Conservation (phyloP, 2,888 invertebrate genomes). For the Leptopilina drosophilae region DNA sequence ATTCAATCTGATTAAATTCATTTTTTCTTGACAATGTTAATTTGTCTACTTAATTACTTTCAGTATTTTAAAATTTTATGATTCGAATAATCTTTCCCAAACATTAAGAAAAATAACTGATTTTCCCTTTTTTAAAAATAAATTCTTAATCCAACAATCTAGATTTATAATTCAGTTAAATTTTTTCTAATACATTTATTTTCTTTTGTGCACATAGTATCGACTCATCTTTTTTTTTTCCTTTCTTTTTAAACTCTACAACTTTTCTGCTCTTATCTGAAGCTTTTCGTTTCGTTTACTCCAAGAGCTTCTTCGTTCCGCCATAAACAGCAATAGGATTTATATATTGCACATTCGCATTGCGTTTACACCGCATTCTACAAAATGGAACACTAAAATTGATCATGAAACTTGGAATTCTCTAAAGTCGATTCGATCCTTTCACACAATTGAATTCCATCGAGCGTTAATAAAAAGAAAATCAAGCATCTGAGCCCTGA, state of each 20-base stretch:
- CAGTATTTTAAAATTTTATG: too few relatives aligned
- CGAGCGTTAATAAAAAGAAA: constrained; percentile 9
- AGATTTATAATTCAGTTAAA: background rate
- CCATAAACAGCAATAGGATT: constrained; percentile 37
- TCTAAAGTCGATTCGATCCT: constrained; percentile 13
- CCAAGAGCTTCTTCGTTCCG: constrained; percentile 14
- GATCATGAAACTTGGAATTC: constrained; percentile 30
- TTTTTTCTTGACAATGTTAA: too few relatives aligned
- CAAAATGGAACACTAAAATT: constrained; percentile 18
- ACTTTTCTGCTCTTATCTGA: background rate
- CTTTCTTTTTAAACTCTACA: background rate
- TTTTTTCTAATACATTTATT: background rate
- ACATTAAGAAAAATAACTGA: too few relatives aligned
- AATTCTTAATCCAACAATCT: too few relatives aligned
- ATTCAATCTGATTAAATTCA: too few relatives aligned
- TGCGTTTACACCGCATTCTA: constrained; percentile 5
- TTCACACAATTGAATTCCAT: constrained; percentile 15
- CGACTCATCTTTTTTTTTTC: background rate
- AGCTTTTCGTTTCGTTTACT: background rate
- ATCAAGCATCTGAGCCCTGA: constrained; percentile 12
- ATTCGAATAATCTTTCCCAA: too few relatives aligned
- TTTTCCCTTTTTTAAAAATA: too few relatives aligned
- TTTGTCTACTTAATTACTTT: too few relatives aligned
- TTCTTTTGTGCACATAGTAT: background rate
- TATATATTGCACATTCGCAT: constrained; percentile 42